Evolutionary conservation across 1,140 invertebrate species (phyloP), one percentile per base, ranked within the genome.

Genomic region (Lucilia cuprina): DNA sequence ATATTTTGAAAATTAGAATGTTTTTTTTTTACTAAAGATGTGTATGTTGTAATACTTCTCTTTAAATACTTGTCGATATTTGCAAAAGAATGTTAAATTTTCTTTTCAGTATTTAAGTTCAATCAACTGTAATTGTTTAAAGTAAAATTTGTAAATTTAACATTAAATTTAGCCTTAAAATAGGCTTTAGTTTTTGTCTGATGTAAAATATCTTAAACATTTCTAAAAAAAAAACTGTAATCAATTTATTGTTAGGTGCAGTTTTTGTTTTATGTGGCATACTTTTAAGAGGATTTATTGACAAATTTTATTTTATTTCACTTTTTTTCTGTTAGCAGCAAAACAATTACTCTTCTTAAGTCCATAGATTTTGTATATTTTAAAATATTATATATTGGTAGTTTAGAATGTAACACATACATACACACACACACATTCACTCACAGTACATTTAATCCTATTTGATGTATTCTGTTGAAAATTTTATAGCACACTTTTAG

Each of bases 281-380:
- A 70, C 65, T 70, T 70, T 70, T 25, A 70, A 25, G 65, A 60
- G 55, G 55, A 70, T 70, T 70, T 21, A 70, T 70, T 70, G 21
- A 7, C 17, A 60, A 60, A 12, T 60, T 60, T 60, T n/a, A 7
- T 41, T 41, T 41, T 30, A 30, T 30, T 30, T 8, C 7, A 41
- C 10, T 8, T 17, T 17, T 60, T 60, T n/a, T 60, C 2, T 60
- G 55, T 2, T 17, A 17, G 55, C 55, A 17, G 5, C 55, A 60
- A 17, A 60, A 60, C 55, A 60, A 60, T 60, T 60, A 60, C 55
- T 60, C 14, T 17, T 14, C 5, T 60, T 60, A 60, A n/a, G 14
- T 60, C n/a, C n/a, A 60, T 12, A 14, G 17, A 60, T 60, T 30
- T 30, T 17, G 13, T 60, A 14, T 60, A 60, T 60, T 60, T 60